These are phyloP conservation scores for Synergus itoensis DNA, from an alignment of 2,888 invertebrate species.

Conservation along the genomic window DNA sequence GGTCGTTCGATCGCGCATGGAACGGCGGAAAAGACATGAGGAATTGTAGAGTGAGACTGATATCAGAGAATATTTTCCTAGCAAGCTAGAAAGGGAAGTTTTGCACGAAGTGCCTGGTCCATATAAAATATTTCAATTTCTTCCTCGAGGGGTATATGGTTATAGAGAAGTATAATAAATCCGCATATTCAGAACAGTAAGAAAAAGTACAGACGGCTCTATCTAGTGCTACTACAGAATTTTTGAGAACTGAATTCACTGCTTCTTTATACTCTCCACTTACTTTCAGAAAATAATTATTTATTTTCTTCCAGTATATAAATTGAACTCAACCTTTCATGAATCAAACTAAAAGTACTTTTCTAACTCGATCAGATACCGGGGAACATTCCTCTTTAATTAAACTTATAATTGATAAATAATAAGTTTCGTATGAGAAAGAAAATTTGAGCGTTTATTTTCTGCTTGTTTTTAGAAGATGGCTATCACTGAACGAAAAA, in stretches of 20 bases:
- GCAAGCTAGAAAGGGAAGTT: constrained; percentile 6
- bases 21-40: background rate
- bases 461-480: too few species aligned
- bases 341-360: too few species aligned
- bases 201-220: constrained; percentile 50
- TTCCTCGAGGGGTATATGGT: constrained; percentile 44
- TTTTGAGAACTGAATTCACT: background rate
- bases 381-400: background rate
- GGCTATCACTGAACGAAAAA: background rate
- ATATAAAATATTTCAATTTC: constrained; percentile 63
- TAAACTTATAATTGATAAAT: background rate
- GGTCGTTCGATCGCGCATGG: constrained; percentile 50
- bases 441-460: background rate
- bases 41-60: constrained; percentile 23
- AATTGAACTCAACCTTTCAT: background rate
- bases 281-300: background rate
- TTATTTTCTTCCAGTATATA: background rate
- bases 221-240: background rate
- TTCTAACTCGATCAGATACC: background rate
- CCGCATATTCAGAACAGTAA: constrained; percentile 57
- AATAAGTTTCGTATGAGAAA: background rate
- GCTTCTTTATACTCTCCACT: constrained; percentile 6
- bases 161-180: constrained; percentile 54
- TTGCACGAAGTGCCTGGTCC: constrained; percentile 41
- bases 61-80: constrained; percentile 20